A percentile compares a stretch with the other conserved stretches of the same genome.
Conservation (phyloP, 2,113 vertebrate genomes). For the Numida meleagris region DNA sequence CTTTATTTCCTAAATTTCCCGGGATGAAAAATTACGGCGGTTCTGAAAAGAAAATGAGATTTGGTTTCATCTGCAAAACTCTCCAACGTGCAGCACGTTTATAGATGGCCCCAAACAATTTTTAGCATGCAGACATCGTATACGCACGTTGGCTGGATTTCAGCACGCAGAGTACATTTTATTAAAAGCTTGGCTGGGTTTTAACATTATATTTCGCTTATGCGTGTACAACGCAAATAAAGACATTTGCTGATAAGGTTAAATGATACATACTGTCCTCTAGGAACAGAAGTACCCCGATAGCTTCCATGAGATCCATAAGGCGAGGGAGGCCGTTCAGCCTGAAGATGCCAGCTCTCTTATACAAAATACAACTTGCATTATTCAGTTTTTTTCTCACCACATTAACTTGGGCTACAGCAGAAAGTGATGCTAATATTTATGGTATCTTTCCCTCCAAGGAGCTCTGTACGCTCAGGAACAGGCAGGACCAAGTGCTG, state of each 20-base stretch:
- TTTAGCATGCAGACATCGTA: not conserved
- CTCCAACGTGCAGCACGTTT: not conserved
- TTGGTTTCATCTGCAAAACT: not conserved
- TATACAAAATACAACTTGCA: not conserved
- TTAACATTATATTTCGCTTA: not conserved
- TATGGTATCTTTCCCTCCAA: not conserved
- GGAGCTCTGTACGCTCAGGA: not conserved
- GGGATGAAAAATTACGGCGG: not conserved
- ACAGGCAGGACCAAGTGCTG: not conserved
- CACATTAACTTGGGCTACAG: not conserved
- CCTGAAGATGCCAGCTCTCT: not conserved
- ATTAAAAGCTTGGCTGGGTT: constrained; percentile 4
- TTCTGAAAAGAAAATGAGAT: not conserved
- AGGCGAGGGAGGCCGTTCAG: not conserved
- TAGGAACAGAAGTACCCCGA: not conserved
- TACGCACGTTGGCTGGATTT: not conserved
- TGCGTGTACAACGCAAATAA: not conserved
- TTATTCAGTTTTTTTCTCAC: not conserved
- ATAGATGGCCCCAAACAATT: not conserved
- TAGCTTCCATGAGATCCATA: not conserved
- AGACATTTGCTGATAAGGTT: not conserved
- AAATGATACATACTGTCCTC: not conserved
- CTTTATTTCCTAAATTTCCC: not conserved
- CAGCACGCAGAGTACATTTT: not conserved
- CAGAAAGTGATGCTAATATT: not conserved